A percentile compares a stretch with the other conserved stretches of the same genome.
Conservation (phyloP, 1,140 invertebrate genomes). For the Calycopis cecrops region DNA sequence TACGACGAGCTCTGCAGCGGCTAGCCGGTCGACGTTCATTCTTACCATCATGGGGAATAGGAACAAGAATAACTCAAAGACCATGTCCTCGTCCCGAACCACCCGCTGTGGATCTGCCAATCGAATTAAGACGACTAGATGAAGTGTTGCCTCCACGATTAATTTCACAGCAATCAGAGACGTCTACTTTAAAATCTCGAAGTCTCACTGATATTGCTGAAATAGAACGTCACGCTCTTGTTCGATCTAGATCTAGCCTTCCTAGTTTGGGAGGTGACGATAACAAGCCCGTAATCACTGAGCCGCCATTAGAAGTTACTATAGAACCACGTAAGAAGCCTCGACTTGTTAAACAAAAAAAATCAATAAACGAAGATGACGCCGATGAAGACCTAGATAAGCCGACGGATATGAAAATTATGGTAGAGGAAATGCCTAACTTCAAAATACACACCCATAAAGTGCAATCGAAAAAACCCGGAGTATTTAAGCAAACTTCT, state of each 20-base stretch:
- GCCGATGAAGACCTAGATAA: conserved; percentile 79
- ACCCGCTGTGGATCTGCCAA: conserved; percentile 82
- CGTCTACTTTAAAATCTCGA: conserved; percentile 81
- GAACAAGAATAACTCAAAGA: conserved; percentile 72
- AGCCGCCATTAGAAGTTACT: conserved; percentile 35
- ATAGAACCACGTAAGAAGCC: conserved; percentile 74
- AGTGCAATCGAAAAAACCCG: conserved; percentile 72
- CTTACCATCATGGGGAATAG: conserved; percentile 84
- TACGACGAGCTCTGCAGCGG: conserved; percentile 90
- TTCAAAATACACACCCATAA: conserved; percentile 73
- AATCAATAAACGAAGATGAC: conserved; percentile 83
- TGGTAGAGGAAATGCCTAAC: conserved; percentile 77
- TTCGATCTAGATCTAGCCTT: conserved; percentile 84
- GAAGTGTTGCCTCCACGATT: conserved; percentile 76
- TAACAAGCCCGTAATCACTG: conserved; percentile 38
- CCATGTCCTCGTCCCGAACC: conserved; percentile 74
- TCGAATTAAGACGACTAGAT: conserved; percentile 90
- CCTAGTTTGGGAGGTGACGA: conserved; percentile 78
- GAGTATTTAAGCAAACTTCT: conserved; percentile 89
- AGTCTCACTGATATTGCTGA: conserved; percentile 88
- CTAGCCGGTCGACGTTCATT: conserved; percentile 89
- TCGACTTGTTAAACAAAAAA: conserved; percentile 86
- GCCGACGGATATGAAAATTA: conserved; percentile 79
- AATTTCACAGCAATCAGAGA: conserved; percentile 72
- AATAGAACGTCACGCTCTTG: conserved; percentile 80